These are phyloP conservation scores for Drosophila lacicola DNA, from an alignment of 2,888 invertebrate species.

Conservation along the genomic window DNA sequence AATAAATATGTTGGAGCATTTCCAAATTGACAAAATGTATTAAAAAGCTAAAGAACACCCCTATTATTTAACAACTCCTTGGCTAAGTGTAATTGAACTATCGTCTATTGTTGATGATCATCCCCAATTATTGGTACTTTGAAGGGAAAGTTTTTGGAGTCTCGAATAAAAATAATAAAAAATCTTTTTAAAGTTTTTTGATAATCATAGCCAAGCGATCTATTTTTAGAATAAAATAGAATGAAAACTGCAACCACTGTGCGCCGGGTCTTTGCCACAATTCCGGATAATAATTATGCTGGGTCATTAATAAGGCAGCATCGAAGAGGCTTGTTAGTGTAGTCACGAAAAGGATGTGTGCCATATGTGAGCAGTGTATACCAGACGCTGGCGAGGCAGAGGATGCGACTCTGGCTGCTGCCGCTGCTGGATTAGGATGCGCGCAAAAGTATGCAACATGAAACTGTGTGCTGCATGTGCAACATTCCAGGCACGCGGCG, in stretches of 20 bases:
- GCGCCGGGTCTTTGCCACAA: background rate
- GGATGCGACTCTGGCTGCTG: background rate
- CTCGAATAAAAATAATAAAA: no score
- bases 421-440: constrained; percentile 40
- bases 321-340: constrained; percentile 28
- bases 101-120: no score
- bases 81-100: no score
- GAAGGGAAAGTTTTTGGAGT: no score
- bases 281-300: constrained; percentile 65
- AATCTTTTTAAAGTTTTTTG: no score
- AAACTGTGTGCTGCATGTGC: constrained; percentile 31
- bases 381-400: background rate
- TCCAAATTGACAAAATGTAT: no score
- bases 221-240: background rate
- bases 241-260: constrained; percentile 22
- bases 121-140: no score
- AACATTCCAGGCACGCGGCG: constrained; percentile 43
- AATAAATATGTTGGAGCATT: no score
- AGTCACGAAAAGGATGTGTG: constrained; percentile 42
- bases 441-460: constrained; percentile 54
- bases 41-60: no score
- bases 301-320: constrained; percentile 70
- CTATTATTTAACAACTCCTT: no score
- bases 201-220: no score
- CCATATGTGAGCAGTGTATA: constrained; percentile 29